phyloP scores from a whole-genome alignment of 2,113 vertebrate species.

The Dromaius novaehollandiae region DNA sequence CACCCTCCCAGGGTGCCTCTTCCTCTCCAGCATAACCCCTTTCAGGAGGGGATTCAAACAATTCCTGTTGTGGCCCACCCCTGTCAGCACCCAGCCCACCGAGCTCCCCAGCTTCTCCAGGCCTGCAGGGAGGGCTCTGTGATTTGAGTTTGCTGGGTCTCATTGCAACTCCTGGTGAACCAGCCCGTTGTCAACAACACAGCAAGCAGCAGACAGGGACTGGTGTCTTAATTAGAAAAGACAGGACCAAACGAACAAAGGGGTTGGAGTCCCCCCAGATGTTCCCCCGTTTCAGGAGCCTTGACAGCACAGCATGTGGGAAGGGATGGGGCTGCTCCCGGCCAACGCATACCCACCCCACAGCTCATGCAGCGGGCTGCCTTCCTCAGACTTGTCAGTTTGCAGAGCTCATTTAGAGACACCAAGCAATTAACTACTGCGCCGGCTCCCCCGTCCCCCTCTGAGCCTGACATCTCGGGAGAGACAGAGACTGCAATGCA shows the following conservation, averaged over 20 bases:
- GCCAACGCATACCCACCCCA: not conserved
- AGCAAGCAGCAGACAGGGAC: not conserved
- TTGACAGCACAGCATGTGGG: conserved; percentile 46
- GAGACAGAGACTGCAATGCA: conserved; percentile 35
- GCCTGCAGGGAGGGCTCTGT: fast-evolving
- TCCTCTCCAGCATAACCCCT: fast-evolving
- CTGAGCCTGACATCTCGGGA: conserved; percentile 11
- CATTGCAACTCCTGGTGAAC: not conserved
- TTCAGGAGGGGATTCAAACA: not conserved
- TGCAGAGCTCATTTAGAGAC: not conserved
- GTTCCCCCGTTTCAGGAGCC: not conserved
- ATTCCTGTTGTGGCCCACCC: not conserved
- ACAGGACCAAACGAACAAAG: not conserved
- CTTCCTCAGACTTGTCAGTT: conserved; percentile 1
- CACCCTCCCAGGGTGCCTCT: not conserved
- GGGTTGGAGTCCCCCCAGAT: not conserved
- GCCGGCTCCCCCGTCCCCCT: not conserved
- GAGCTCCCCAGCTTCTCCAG: not conserved
- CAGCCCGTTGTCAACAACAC: not conserved
- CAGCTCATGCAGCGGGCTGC: not conserved
- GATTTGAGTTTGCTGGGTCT: not conserved
- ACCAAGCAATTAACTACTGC: conserved; percentile 17
- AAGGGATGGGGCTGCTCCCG: not conserved
- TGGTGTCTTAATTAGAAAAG: conserved; percentile 17
- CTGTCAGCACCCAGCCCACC: not conserved